Percentiles rank a stretch among this genome's conserved stretches.
Conservation (phyloP, 2,797 vertebrate genomes). For the Gambusia yucatana region DNA sequence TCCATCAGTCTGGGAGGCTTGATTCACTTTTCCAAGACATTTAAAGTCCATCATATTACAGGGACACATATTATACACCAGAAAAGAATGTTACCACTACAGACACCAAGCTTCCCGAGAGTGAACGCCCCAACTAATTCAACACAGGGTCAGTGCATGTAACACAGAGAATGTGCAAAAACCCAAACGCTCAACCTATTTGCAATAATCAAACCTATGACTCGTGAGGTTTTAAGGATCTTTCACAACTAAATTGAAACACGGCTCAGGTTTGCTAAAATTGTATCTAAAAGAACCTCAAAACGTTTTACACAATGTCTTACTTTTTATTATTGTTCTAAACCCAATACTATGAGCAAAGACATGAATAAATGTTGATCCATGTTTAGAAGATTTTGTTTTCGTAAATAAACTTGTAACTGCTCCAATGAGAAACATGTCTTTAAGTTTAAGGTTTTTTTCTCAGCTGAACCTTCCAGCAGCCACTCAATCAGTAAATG, state of each 20-base stretch:
- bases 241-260: not conserved
- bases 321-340: not conserved
- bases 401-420: not conserved
- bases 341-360: not conserved
- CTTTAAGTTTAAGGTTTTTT: not conserved
- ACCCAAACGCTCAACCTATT: not conserved
- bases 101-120: not conserved
- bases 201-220: not conserved
- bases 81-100: not conserved
- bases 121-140: not conserved
- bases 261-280: not conserved
- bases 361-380: not conserved
- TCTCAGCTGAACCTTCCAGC: not conserved
- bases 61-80: not conserved
- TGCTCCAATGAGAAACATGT: slow-evolving; percentile 4
- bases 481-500: not conserved
- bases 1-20: not conserved
- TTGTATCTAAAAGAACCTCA: not conserved
- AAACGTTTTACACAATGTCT: not conserved
- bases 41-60: not conserved
- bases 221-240: not conserved
- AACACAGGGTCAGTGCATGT: not conserved
- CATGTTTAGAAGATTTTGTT: not conserved
- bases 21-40: not conserved
- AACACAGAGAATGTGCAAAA: not conserved